phyloP scores from a whole-genome alignment of 2,888 invertebrate genomes.

The Myopa tessellatipennis region DNA sequence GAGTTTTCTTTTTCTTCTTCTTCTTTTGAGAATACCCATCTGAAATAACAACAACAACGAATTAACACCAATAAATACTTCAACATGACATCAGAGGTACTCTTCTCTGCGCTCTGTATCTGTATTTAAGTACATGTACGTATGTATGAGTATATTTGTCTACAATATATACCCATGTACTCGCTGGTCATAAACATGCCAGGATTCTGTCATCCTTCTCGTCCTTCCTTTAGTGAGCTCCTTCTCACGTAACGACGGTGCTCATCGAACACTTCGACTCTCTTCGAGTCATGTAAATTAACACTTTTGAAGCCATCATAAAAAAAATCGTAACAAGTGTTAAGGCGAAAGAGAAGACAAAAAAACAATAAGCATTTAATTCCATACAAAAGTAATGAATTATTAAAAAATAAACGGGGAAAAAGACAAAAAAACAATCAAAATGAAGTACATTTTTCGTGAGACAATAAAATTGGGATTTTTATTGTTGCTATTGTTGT shows the following conservation, averaged over 20 bases:
- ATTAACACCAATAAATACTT: slow-evolving; percentile 47
- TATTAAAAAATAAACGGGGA: neutral
- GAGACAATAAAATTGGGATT: too few species aligned
- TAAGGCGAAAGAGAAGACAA: slow-evolving; percentile 18
- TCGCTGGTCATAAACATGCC: slow-evolving; percentile 43
- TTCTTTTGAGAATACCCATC: too few species aligned
- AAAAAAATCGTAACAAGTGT: slow-evolving; percentile 27
- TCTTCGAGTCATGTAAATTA: slow-evolving; percentile 28
- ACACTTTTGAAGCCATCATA: slow-evolving; percentile 4
- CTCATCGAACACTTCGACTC: slow-evolving; percentile 11
- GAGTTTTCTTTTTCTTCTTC: too few species aligned
- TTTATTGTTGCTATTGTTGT: too few species aligned
- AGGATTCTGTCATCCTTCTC: slow-evolving; percentile 40
- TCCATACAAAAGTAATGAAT: slow-evolving; percentile 1
- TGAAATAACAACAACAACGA: neutral
- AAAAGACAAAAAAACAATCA: too few species aligned
- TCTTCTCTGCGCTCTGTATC: neutral
- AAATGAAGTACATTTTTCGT: too few species aligned
- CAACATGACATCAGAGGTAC: slow-evolving; percentile 45
- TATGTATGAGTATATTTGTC: too few species aligned
- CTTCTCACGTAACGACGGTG: neutral
- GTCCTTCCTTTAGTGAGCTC: neutral
- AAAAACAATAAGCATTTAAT: neutral
- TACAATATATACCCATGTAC: neutral
- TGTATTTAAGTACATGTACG: neutral